Percentiles rank a stretch among this genome's conserved stretches.
phyloP scores from a whole-genome alignment of 2,888 invertebrate genomes.

The Macrophya annulata region DNA sequence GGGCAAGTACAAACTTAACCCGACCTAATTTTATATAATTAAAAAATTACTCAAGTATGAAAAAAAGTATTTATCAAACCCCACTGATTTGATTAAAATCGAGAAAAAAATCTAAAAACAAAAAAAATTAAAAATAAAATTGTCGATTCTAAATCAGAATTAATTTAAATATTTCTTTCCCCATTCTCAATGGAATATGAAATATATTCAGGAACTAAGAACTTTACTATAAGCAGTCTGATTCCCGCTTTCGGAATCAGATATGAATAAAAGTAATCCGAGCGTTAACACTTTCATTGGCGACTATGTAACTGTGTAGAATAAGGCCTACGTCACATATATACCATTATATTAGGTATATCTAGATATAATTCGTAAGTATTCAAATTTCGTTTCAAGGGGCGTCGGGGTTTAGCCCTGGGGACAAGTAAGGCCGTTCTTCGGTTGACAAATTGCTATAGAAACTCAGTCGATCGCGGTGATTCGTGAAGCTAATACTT shows the following conservation, averaged over 20 bases:
- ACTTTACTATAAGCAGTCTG: not conserved
- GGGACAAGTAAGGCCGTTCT: not conserved
- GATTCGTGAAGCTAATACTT: constrained; percentile 47
- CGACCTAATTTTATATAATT: constrained; percentile 33
- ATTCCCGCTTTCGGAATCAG: constrained; percentile 13
- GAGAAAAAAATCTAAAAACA: not conserved
- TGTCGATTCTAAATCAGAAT: not conserved
- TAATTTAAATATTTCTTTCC: not conserved
- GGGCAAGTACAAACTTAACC: constrained; percentile 25
- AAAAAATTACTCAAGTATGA: not conserved
- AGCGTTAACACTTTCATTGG: constrained; percentile 50
- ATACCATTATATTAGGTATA: not conserved
- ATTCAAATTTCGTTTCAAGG: constrained; percentile 43
- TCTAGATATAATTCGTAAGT: constrained; percentile 9
- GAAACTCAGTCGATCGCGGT: constrained; percentile 19
- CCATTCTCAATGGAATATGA: not conserved
- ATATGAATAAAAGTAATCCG: constrained; percentile 46
- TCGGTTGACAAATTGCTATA: constrained; percentile 52
- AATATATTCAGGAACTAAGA: not conserved
- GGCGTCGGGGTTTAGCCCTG: constrained; percentile 11
- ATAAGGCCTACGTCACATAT: not conserved
- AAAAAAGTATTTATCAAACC: not conserved
- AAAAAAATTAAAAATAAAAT: not conserved
- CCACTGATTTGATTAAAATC: not conserved
- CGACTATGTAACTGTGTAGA: constrained; percentile 3